Conservation (phyloP, 2,113 vertebrate genomes). For the Thunnus thynnus region DNA sequence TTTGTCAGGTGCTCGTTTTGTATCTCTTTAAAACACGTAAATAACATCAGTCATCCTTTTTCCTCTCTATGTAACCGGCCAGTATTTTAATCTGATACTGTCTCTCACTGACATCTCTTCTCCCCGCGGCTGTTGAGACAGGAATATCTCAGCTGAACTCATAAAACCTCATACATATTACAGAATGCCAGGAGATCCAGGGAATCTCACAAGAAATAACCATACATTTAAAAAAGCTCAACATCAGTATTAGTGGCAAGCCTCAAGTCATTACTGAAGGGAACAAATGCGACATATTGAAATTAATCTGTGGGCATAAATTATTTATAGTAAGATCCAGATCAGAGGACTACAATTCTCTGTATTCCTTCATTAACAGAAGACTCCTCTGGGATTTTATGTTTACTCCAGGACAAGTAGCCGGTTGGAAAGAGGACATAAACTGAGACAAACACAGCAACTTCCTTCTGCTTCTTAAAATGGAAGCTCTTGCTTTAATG, state of each 20-base stretch:
- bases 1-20: not conserved
- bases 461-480: not conserved
- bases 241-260: not conserved
- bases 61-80: not conserved
- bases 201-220: slow-evolving; percentile 1
- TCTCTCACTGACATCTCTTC: slow-evolving; percentile 14
- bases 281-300: not conserved
- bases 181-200: slow-evolving; percentile 17
- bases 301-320: slow-evolving; percentile 2
- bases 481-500: not conserved
- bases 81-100: slow-evolving; percentile 9
- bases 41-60: slow-evolving; percentile 26
- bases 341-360: not conserved
- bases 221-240: not conserved
- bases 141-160: slow-evolving; percentile 47
- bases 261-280: not conserved
- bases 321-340: slow-evolving; percentile 25
- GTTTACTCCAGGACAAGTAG: slow-evolving; percentile 19
- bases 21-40: slow-evolving; percentile 34
- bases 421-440: not conserved
- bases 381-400: slow-evolving; percentile 2
- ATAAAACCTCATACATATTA: slow-evolving; percentile 27
- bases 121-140: not conserved
- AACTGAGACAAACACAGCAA: slow-evolving; percentile 1
- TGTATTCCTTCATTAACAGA: not conserved